Conservation (phyloP, 2,888 invertebrate genomes). For the Orthonevra nobilis region DNA sequence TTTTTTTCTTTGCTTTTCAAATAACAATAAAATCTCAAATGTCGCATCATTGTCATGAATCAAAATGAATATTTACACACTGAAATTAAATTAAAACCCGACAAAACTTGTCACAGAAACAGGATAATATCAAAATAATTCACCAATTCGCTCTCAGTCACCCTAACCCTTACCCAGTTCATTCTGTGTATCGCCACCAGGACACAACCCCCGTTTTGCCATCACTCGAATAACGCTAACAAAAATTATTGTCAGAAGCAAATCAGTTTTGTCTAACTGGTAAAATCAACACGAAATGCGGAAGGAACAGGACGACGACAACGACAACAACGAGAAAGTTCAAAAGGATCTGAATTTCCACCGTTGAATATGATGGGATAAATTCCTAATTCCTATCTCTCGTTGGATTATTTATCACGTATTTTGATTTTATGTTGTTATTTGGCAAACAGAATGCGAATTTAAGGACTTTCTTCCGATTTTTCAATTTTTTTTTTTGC, state of each 20-base stretch:
- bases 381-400: slow-evolving; percentile 66
- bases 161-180: too few relatives aligned
- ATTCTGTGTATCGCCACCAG: not conserved
- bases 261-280: slow-evolving; percentile 69
- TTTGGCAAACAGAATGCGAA: slow-evolving; percentile 67
- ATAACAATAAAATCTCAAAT: slow-evolving; percentile 69
- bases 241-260: slow-evolving; percentile 69
- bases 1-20: slow-evolving; percentile 62
- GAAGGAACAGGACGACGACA: slow-evolving; percentile 13
- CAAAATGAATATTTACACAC: slow-evolving; percentile 70
- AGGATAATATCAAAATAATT: slow-evolving; percentile 69
- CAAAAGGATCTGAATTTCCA: slow-evolving; percentile 54
- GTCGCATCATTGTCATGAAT: slow-evolving; percentile 68
- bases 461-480: slow-evolving; percentile 60
- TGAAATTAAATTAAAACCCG: slow-evolving; percentile 69
- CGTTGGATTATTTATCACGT: slow-evolving; percentile 67
- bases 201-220: not conserved
- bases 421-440: slow-evolving; percentile 70
- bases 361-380: slow-evolving; percentile 57
- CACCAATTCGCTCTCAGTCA: slow-evolving; percentile 42
- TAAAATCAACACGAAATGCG: slow-evolving; percentile 55
- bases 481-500: slow-evolving; percentile 1
- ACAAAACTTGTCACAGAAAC: slow-evolving; percentile 67
- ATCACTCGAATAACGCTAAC: slow-evolving; percentile 43
- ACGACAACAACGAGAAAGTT: slow-evolving; percentile 45